Evolutionary conservation across 2,113 vertebrate genomes (phyloP).

Genomic region (Benitochromis conjunctus): DNA sequence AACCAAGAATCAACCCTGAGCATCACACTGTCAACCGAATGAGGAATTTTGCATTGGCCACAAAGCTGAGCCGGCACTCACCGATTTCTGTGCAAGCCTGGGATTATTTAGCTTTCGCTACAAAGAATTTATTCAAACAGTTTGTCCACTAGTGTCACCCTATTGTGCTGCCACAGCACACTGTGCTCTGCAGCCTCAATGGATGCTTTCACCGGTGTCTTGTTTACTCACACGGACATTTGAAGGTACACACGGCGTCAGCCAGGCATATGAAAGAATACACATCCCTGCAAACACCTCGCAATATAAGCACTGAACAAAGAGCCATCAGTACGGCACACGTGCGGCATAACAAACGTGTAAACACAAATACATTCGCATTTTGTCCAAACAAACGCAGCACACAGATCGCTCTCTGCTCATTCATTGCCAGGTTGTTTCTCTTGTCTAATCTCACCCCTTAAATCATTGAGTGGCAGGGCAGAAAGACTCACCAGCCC

Average conservation of each 20-base stretch:
- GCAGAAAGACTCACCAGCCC: slow-evolving; percentile 32
- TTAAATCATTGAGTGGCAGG: slow-evolving; percentile 58
- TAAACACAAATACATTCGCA: background rate
- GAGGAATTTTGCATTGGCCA: slow-evolving; percentile 6
- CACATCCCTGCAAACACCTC: background rate
- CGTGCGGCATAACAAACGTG: background rate
- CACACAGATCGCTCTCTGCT: background rate
- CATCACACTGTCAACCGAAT: background rate
- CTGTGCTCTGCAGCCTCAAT: slow-evolving; percentile 1
- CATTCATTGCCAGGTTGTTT: background rate
- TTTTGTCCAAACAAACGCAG: background rate
- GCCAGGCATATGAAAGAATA: background rate
- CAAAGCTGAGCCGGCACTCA: background rate
- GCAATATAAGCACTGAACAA: background rate
- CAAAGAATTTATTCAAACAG: slow-evolving; percentile 28
- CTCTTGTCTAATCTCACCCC: slow-evolving; percentile 35
- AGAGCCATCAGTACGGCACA: background rate
- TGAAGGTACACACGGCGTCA: background rate
- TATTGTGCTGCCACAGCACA: slow-evolving; percentile 17
- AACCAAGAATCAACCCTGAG: background rate
- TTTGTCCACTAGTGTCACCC: background rate
- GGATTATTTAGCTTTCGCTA: background rate
- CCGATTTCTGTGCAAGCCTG: slow-evolving; percentile 9
- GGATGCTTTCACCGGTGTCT: background rate
- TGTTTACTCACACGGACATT: slow-evolving; percentile 15